Conservation (phyloP, 2,797 vertebrate species). For the Spinibarbus caldwelli region DNA sequence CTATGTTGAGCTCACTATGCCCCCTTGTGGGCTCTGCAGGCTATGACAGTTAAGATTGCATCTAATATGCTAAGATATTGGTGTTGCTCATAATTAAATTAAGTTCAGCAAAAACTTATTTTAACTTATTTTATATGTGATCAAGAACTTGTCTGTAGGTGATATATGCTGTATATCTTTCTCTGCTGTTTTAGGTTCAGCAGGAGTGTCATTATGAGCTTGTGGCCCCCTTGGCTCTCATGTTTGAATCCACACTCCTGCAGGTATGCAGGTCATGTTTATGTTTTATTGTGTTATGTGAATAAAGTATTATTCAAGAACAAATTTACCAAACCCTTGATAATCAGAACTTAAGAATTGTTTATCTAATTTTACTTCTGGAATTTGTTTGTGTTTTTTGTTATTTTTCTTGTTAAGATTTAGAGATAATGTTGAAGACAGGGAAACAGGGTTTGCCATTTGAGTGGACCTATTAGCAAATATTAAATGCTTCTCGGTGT, state of each 20-base stretch:
- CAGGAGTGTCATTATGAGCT: slow-evolving; percentile 91
- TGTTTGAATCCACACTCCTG: slow-evolving; percentile 91
- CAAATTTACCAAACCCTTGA: not conserved
- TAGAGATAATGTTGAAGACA: no score
- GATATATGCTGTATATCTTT: slow-evolving; percentile 35
- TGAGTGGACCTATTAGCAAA: not conserved
- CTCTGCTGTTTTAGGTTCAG: slow-evolving; percentile 80
- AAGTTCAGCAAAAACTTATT: not conserved
- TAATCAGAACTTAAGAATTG: not conserved
- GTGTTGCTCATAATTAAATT: not conserved
- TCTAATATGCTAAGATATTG: not conserved
- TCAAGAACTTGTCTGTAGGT: not conserved
- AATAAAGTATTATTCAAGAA: not conserved
- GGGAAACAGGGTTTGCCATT: not conserved
- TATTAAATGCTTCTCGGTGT: not conserved
- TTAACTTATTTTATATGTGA: not conserved
- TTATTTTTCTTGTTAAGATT: not conserved
- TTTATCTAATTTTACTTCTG: not conserved
- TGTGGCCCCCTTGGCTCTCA: slow-evolving; percentile 87
- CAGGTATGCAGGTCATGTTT: slow-evolving; percentile 74
- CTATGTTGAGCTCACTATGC: not conserved
- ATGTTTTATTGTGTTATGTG: not conserved
- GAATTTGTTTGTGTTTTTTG: not conserved
- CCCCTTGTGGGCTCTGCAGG: slow-evolving; percentile 30
- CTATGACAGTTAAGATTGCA: not conserved